Evolutionary conservation across 2,888 invertebrate species (phyloP).

Genomic region (Nezara viridula): DNA sequence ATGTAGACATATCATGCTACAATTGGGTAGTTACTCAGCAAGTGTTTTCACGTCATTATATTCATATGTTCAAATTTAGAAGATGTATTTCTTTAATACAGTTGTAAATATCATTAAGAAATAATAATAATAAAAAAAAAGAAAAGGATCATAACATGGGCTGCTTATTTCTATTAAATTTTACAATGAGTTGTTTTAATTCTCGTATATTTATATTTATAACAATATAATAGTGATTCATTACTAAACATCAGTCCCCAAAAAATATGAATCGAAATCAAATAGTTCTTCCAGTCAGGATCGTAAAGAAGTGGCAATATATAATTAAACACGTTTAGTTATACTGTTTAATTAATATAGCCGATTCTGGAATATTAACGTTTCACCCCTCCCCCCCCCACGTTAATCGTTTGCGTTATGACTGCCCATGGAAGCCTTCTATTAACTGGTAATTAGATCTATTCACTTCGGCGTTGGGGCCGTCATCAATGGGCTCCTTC

Average conservation of each 20-base stretch:
- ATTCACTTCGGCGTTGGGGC: background rate
- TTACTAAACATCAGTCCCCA: background rate
- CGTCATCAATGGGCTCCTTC: background rate
- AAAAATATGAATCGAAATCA: background rate
- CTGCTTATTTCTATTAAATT: too few relatives aligned
- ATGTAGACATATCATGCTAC: too few relatives aligned
- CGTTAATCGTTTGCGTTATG: background rate
- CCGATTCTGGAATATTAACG: background rate
- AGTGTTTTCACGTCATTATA: too few relatives aligned
- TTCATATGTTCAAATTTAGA: too few relatives aligned
- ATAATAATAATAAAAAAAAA: too few relatives aligned
- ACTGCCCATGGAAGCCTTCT: background rate
- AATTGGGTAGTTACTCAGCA: too few relatives aligned
- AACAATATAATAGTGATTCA: background rate
- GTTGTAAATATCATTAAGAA: too few relatives aligned
- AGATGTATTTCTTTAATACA: too few relatives aligned
- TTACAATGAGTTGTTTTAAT: too few relatives aligned
- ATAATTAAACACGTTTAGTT: conserved; percentile 20
- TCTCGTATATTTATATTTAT: background rate
- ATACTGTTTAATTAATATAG: conserved; percentile 1
- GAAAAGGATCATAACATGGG: too few relatives aligned
- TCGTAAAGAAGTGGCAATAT: background rate
- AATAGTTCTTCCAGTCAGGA: background rate
- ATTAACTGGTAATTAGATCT: conserved; percentile 28
- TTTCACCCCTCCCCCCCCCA: background rate